Base-by-base conservation (phyloP, 2,113 vertebrate genomes). In the Balaeniceps rex region DNA sequence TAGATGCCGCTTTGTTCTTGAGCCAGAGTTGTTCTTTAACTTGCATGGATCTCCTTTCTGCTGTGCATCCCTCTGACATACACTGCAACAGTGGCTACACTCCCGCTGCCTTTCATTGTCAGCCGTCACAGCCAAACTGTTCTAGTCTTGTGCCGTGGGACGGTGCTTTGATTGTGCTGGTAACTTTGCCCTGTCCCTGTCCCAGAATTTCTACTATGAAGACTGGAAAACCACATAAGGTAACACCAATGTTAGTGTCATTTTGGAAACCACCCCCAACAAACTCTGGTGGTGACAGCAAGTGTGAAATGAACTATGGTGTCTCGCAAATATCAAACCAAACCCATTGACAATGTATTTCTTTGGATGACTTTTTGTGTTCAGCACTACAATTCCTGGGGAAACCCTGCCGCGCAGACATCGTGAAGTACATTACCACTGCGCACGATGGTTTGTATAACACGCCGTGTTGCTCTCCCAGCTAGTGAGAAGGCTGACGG, bases 21-120 rank as follows among this genome's bases (percentile, higher is more conserved):
- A 78, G n/a, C 82, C 80, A 63, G 16, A 75, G 36, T 15, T 81
- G 21, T 84, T 86, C 69, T 83, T 65, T n/a, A 26, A 25, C n/a
- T 94, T 74, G 36, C 46, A 3, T 23, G 54, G 58, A n/a, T 92
- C 33, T 66, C 44, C 19, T 71, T 76, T 58, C 38, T 78, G 77
- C 72, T 0, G 0, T 42, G 76, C 68, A 18, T 75, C n/a, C 33
- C 52, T 74, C 42, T 92, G 76, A 63, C 19, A 12, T 38, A 15
- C 23, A 1, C 2, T 11, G 46, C 0, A 5, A 74, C 17, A 40
- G 54, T 42, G 83, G 25, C 36, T 52, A 28, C 4, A 0, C 24
- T 86, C 29, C 70, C 66, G 91, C 36, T 77, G 49, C 58, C 51
- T 80, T 76, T 77, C 21, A 4, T 28, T 77, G 28, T 44, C 68